Base-by-base conservation (phyloP, 2,888 invertebrate genomes). In the Cephus pygmeus region DNA sequence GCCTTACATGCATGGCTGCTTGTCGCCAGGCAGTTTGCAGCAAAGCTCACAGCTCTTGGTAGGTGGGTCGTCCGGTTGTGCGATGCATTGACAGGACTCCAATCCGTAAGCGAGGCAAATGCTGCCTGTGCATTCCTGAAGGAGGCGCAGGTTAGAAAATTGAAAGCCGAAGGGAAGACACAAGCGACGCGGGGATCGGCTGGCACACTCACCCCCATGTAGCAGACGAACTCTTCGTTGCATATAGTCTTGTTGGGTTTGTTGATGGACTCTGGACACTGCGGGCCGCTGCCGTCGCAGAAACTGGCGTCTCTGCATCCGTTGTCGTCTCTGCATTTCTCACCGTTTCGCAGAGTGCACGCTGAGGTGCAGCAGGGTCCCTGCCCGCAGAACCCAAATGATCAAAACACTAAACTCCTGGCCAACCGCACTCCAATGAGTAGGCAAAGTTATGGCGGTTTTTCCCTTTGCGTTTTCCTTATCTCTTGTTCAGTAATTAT, bases 151-250 rank as follows among this genome's bases (percentile, higher is more conserved):
- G 40, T 40, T 40, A 40, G 15, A 15, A 4, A 40, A 75, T 73
- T 76, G 30, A 3, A 30, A 69, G n/a, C 69, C 74, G n/a, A 74
- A 12, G 74, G 34, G 33, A 33, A 12, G 74, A 1, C 9, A 12
- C 36, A 4, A 12, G 71, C 3, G 34, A 69, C 73, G n/a, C 12
- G 0, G n/a, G 30, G 69, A 69, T 77, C 77, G 68, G 40, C 35
- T 12, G 35, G 12, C 12, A 40, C 15, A 93, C 95, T 94, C 91
- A 97, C 97, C 90, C 98, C 98, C 95, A 97, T 96, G 89, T 96
- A 97, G 91, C 99, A 99, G 79, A 98, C 98, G 88, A 98, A 98
- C 90, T 98, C 97, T 90, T 98, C 96, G 91, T 98, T 98, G 92
- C 99, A 99, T 80, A 98, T 95, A 3, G 98, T 97, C 90, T 97